These are phyloP conservation scores for Mus pahari DNA, from an alignment of 2,113 vertebrate genomes.

Conservation along the genomic window DNA sequence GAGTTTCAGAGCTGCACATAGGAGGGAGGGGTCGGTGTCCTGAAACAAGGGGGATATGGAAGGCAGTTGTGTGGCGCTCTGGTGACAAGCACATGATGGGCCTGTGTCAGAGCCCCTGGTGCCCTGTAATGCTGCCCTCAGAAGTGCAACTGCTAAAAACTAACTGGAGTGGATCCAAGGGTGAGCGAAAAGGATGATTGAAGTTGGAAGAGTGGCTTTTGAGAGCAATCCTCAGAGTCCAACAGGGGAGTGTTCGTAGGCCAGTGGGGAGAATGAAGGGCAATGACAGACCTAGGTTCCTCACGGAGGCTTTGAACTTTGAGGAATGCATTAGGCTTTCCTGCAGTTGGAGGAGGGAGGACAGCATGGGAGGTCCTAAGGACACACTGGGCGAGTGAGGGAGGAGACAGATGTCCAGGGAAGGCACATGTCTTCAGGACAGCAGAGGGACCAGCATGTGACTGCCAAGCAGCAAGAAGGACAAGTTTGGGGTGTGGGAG, in stretches of 20 bases:
- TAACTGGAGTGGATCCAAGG: neutral
- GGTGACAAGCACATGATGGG: neutral
- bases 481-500: too few species aligned
- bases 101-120: neutral
- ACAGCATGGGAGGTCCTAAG: fast-evolving
- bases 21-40: neutral
- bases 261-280: neutral
- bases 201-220: neutral
- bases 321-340: neutral
- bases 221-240: neutral
- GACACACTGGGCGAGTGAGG: too few species aligned
- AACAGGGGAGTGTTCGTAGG: neutral
- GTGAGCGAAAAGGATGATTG: neutral
- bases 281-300: neutral
- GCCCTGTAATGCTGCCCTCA: neutral
- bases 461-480: neutral
- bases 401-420: too few species aligned
- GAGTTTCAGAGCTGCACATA: neutral
- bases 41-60: neutral
- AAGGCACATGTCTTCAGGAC: too few species aligned
- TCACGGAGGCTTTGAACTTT: neutral
- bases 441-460: neutral
- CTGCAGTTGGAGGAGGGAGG: neutral
- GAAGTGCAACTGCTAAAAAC: neutral
- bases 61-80: fast-evolving